Base-by-base conservation (phyloP, 1,140 invertebrate genomes). In the Sinella curviseta region DNA sequence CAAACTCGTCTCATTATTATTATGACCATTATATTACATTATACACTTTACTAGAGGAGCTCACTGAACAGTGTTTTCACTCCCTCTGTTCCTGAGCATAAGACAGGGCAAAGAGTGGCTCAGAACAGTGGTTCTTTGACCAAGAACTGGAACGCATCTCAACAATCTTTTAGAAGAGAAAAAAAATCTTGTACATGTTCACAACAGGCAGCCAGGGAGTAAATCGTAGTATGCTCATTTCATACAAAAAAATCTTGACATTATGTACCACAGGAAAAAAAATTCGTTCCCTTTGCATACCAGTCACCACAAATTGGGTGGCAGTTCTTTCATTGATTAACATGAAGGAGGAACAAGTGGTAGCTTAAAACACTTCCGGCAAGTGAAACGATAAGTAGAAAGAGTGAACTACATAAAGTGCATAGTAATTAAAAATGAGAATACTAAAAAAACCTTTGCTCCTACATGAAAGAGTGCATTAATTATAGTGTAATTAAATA, bases 91-190 rank as follows among this genome's bases (percentile, higher is more conserved):
- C 8, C 8, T 70, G 3, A 70, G 65, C 12, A 65, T 31, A 33
- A 30, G 31, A 12, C 26, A 60, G 39, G 39, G 39, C 39, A 20
- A 48, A 67, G 77, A 73, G 77, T 78, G 77, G 77, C 77, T 78
- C 77, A 78, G 77, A 78, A 78, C 77, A 78, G 77, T 78, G 77
- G 77, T 78, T 78, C 77, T 78, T 74, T 73, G 73, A 54, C 77
- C 28, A 74, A 77, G 31, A 55, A 24, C 48, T 57, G 54, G 76
- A 77, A 77, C 48, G 55, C 76, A 77, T 77, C 55, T 16, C 17
- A 28, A 36, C 35, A 70, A 77, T 31, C 34, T 39, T n/a, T 28
- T 36, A 34, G 31, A 67, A 70, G 67, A 39, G 57, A 77, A 54
- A 65, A 36, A 77, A 77, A 70, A 24, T 33, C 31, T 8, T 65